phyloP scores from a whole-genome alignment of 1,140 invertebrate genomes.

The Meloidogyne exigua region DNA sequence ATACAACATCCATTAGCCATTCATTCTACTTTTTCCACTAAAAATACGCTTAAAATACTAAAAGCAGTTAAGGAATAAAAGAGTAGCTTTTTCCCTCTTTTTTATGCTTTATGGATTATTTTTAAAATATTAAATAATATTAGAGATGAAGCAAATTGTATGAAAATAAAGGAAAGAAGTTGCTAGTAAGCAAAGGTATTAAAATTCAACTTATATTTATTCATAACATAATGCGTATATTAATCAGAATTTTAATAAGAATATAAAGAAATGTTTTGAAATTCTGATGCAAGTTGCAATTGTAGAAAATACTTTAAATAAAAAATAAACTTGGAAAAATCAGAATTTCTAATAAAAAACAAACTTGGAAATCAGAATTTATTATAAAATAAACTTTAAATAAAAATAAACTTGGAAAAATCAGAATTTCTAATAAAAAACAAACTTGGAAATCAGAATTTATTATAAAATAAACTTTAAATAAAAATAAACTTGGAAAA shows the following conservation, averaged over 20 bases:
- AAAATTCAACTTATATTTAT: too few relatives aligned
- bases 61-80: background rate
- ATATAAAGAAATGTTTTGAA: background rate
- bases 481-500: background rate
- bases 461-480: background rate
- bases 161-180: too few relatives aligned
- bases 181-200: too few relatives aligned
- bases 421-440: background rate
- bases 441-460: background rate
- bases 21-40: too few relatives aligned
- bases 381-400: background rate
- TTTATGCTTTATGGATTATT: too few relatives aligned
- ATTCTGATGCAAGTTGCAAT: background rate
- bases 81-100: background rate
- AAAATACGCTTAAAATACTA: background rate
- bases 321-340: background rate
- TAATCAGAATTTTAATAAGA: too few relatives aligned
- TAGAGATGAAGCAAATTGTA: too few relatives aligned
- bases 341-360: background rate
- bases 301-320: background rate
- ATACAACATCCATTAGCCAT: background rate
- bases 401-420: background rate
- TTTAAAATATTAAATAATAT: too few relatives aligned
- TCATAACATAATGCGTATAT: too few relatives aligned
- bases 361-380: background rate